Base-by-base conservation (phyloP, 2,113 vertebrate species). In the Toxotes chatareus region DNA sequence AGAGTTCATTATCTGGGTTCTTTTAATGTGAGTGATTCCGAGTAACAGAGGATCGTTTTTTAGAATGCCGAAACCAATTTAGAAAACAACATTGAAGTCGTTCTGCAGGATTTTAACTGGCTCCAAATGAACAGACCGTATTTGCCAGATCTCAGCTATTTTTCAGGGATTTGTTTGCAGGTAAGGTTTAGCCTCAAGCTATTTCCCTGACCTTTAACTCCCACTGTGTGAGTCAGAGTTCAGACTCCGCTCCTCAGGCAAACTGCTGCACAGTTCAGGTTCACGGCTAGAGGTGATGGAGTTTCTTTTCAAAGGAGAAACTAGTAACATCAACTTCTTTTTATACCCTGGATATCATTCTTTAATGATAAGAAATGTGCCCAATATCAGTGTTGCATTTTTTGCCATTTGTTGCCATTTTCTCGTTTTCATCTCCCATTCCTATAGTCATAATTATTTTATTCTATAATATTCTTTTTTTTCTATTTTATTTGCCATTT, bases 181-280 rank as follows among this genome's bases (percentile, higher is more conserved):
- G 17, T 49, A 13, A 23, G 44, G 10, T 83, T 80, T 31, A 74
- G 27, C 72, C 31, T 64, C 3, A 0, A 72, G 51, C 46, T 49
- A 34, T 85, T 59, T 83, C 42, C 53, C 34, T 75, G 69, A 78
- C 65, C 44, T 80, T 75, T 72, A 68, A 64, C 46, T 49, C 38
- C 16, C 13, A 3, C 21, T 9, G 62, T 49, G 4, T 63, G 44
- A 71, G 46, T 78, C 51, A 65, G 36, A 76, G 71, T 51, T 73
- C 55, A 64, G 32, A 36, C 42, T 78, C 11, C 23, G 23, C 3
- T 27, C 71, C 42, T 71, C 64, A 44, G 72, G 69, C 51, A 80
- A 75, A 32, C 23, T 64, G 19, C 53, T 21, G 14, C 60, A 44
- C 57, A 57, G 44, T 23, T 23, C 12, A 73, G 4, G 32, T 19